A percentile compares a stretch with the other conserved stretches of the same genome.
phyloP scores from a whole-genome alignment of 2,113 vertebrate species.

The Leucoraja erinaceus region DNA sequence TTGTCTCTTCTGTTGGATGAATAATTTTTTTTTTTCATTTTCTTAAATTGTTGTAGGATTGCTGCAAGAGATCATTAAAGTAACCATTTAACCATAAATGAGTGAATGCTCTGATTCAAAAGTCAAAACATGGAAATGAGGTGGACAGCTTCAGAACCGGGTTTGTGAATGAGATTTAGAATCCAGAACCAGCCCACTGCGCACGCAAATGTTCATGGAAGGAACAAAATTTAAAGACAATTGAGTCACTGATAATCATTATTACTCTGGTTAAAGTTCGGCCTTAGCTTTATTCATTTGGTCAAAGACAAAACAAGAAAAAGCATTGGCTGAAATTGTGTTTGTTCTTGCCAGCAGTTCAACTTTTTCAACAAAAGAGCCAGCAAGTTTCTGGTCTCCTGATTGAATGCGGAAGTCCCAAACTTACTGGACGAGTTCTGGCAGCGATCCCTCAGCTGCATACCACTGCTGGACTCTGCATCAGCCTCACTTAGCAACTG shows the following conservation, averaged over 20 bases:
- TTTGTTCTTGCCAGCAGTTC: too few relatives aligned
- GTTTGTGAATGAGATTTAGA: neutral
- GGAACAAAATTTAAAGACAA: neutral
- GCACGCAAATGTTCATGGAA: neutral
- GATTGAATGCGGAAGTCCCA: too few relatives aligned
- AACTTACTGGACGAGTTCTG: too few relatives aligned
- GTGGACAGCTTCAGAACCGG: neutral
- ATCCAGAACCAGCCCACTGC: neutral
- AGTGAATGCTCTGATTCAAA: neutral
- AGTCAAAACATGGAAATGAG: neutral
- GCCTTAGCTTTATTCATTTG: neutral
- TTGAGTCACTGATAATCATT: neutral
- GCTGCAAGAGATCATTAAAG: neutral
- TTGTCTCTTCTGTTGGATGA: too few relatives aligned
- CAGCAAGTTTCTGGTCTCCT: too few relatives aligned
- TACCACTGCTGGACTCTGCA: too few relatives aligned
- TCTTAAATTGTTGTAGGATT: neutral
- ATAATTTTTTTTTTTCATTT: neutral
- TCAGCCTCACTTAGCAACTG: too few relatives aligned
- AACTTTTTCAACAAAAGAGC: too few relatives aligned
- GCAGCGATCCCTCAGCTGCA: too few relatives aligned
- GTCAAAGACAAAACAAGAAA: neutral
- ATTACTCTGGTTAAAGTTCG: constrained; percentile 3
- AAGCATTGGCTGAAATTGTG: neutral
- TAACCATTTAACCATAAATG: neutral